Evolutionary conservation across 2,113 vertebrate genomes (phyloP).

Genomic region (Labeo catla): DNA sequence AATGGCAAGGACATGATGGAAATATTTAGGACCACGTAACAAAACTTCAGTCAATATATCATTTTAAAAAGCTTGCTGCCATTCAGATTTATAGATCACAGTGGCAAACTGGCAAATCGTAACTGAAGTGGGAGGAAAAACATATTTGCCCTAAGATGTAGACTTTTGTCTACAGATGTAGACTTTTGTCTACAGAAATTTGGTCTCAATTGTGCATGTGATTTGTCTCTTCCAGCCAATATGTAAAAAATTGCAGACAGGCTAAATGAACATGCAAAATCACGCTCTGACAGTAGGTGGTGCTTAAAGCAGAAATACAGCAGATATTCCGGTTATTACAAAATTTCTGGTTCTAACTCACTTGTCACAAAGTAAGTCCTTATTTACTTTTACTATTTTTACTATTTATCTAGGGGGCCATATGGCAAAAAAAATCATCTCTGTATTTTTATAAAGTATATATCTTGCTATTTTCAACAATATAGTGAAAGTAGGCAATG

Average conservation of each 20-base stretch:
- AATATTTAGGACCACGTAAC: background rate
- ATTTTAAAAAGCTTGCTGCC: background rate
- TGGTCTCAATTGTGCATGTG: background rate
- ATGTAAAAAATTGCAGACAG: background rate
- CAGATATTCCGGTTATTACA: background rate
- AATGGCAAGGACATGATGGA: background rate
- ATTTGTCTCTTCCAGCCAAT: background rate
- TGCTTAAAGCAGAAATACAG: background rate
- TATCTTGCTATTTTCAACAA: too few species aligned
- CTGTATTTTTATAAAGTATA: too few species aligned
- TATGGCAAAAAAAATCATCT: too few species aligned
- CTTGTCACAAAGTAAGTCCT: too few species aligned
- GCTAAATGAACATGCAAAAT: background rate
- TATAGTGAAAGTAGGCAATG: too few species aligned
- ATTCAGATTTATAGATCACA: background rate
- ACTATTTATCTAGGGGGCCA: too few species aligned
- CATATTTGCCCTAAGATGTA: too few species aligned
- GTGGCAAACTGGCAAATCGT: background rate
- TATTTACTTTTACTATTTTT: too few species aligned
- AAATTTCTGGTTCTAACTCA: background rate
- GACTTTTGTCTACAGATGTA: too few species aligned
- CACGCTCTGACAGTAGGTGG: background rate
- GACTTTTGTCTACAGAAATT: background rate
- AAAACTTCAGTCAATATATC: background rate
- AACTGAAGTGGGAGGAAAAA: background rate